Percentiles rank a stretch among this genome's conserved stretches.
phyloP scores from a whole-genome alignment of 2,797 vertebrate species.

The Darevskia mixta region DNA sequence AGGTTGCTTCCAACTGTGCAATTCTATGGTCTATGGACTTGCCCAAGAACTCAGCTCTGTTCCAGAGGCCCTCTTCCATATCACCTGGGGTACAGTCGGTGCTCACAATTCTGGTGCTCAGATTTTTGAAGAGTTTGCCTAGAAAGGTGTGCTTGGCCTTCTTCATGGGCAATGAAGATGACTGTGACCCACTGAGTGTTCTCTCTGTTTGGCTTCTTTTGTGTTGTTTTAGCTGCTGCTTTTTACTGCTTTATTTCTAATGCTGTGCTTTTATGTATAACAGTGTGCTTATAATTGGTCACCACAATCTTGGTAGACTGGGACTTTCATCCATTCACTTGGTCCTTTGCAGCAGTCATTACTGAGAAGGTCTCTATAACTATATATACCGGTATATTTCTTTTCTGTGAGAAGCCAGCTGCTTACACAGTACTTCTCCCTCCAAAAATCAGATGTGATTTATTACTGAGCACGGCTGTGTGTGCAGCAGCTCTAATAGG shows the following conservation, averaged over 20 bases:
- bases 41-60: too few species aligned
- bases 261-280: neutral
- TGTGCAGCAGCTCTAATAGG: conserved; percentile 68
- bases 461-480: conserved; percentile 63
- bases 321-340: neutral
- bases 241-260: neutral
- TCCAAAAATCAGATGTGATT: conserved; percentile 66
- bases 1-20: too few species aligned
- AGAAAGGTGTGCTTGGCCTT: too few species aligned
- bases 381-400: neutral
- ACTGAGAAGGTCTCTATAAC: neutral
- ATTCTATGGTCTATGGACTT: too few species aligned
- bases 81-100: too few species aligned
- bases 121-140: too few species aligned
- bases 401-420: conserved; percentile 34
- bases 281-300: neutral
- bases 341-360: neutral
- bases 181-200: neutral
- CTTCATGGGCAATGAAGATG: too few species aligned
- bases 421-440: conserved; percentile 61
- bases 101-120: too few species aligned
- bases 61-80: too few species aligned
- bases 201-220: neutral
- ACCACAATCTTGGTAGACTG: neutral
- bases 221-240: neutral